Base-by-base conservation (phyloP, 2,797 vertebrate species). In the Graptemys geographica region DNA sequence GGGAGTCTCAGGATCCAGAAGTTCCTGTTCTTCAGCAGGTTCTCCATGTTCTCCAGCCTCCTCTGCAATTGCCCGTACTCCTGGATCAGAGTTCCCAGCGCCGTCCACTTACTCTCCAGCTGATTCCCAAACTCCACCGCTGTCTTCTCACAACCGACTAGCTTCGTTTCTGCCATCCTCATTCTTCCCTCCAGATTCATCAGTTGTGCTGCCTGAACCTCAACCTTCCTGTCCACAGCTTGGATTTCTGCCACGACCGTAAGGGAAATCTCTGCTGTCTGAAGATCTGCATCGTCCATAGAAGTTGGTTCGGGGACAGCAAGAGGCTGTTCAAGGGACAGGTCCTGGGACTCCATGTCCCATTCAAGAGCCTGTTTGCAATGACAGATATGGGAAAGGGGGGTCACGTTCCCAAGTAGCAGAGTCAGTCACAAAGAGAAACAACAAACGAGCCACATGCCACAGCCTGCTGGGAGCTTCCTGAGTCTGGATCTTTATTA, bases 1-100 rank as follows among this genome's bases (percentile, higher is more conserved):
- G 98, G 98, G 79, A 98, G 97, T 13, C 98, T 95, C 82, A 98
- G 96, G 94, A 98, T 95, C 98, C 98, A 98, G 97, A 98, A 98
- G 95, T 98, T 98, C 88, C 98, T 96, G 96, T 98, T 98, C 49
- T 97, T 94, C 37, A 98, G 92, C 28, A 98, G 95, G 90, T 98
- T 98, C 93, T 98, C 98, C 97, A 98, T 72, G 95, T 98, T 98
- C 94, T 98, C 98, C 96, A 98, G 96, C 0, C 98, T 85, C 90
- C 92, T 86, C 97, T 98, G 98, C 9, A 98, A 97, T 95, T 98
- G 98, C 92, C 98, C 98, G 0, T 98, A 98, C 90, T 98, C 98
- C 96, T 98, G 98, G 93, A 98, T 97, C 44, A 98, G 95, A 2
- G 98, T 98, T 12, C 98, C 98, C 95, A 98, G 95, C 7, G 97